These are phyloP conservation scores for Bryconaethiops microstoma DNA, from an alignment of 2,797 vertebrate species.

Conservation along the genomic window DNA sequence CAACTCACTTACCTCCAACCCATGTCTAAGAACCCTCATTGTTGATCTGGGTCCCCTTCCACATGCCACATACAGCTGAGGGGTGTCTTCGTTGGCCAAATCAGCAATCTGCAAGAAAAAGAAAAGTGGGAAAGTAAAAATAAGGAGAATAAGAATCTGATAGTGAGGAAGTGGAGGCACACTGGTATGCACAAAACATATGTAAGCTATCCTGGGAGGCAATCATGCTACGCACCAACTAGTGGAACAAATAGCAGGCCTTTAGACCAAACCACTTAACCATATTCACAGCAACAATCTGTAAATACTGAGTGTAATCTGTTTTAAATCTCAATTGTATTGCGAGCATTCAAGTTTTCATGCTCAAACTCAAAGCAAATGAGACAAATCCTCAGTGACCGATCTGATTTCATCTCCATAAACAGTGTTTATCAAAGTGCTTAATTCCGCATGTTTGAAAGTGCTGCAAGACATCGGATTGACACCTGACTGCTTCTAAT, in stretches of 20 bases:
- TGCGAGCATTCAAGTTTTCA: too few species aligned
- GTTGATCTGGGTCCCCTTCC: conserved; percentile 94
- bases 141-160: background rate
- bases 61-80: conserved; percentile 93
- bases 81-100: conserved; percentile 97
- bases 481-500: background rate
- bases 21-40: conserved; percentile 92
- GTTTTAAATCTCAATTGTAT: too few species aligned
- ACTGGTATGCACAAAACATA: too few species aligned
- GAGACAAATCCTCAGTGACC: background rate
- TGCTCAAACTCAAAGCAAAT: too few species aligned
- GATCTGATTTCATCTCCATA: background rate
- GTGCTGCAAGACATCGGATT: background rate
- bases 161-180: too few species aligned
- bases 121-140: background rate
- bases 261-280: too few species aligned
- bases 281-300: too few species aligned
- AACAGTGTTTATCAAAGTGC: background rate
- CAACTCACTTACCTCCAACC: conserved; percentile 86
- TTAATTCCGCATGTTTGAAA: too few species aligned
- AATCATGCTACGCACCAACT: too few species aligned
- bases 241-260: too few species aligned
- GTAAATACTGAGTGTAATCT: too few species aligned
- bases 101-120: conserved; percentile 86
- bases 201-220: too few species aligned